These are phyloP conservation scores for Mamestra configurata DNA, from an alignment of 1,140 invertebrate genomes.

Conservation along the genomic window DNA sequence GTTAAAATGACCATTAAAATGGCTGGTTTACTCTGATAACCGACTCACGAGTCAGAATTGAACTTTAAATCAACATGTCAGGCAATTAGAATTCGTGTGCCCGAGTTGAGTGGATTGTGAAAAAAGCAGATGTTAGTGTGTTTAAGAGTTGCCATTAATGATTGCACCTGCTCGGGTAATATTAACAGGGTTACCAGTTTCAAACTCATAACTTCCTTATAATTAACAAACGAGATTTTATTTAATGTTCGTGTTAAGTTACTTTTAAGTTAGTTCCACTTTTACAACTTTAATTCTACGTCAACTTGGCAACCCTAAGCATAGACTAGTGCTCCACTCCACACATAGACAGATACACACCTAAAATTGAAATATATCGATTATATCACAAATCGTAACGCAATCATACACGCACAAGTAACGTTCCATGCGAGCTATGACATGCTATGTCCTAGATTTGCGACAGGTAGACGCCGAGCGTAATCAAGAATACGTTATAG, in stretches of 20 bases:
- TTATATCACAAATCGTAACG: constrained; percentile 82
- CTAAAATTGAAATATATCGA: constrained; percentile 71
- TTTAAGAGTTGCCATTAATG: constrained; percentile 76
- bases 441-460: constrained; percentile 84
- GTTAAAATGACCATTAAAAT: constrained; percentile 69
- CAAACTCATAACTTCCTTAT: constrained; percentile 32
- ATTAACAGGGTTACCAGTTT: constrained; percentile 57
- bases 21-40: constrained; percentile 59
- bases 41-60: constrained; percentile 60
- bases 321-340: constrained; percentile 31
- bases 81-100: constrained; percentile 79
- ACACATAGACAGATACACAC: constrained; percentile 55
- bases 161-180: constrained; percentile 80
- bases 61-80: constrained; percentile 67
- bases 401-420: constrained; percentile 66
- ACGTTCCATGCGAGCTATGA: constrained; percentile 77
- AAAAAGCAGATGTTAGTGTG: constrained; percentile 84
- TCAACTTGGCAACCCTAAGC: constrained; percentile 10
- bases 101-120: constrained; percentile 69
- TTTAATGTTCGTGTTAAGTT: constrained; percentile 20
- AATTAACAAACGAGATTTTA: constrained; percentile 37
- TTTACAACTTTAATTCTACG: background rate
- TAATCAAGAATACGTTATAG: constrained; percentile 59
- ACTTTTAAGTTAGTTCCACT: constrained; percentile 12
- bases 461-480: constrained; percentile 71